Evolutionary conservation across 2,888 invertebrate genomes (phyloP).

Genomic region (Tetheella fluctuosa): DNA sequence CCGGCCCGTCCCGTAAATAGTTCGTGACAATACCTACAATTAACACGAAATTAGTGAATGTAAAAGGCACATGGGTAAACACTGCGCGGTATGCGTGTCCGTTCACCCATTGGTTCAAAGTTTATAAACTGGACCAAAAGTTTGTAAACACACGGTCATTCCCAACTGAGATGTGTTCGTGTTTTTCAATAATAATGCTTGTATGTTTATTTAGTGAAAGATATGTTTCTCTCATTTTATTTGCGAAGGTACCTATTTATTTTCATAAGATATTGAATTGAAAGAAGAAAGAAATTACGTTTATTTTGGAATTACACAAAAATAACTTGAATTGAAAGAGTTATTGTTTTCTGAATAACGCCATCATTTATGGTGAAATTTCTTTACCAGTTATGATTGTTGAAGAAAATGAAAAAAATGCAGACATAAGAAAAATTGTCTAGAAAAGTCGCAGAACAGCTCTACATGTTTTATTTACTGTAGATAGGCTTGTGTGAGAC

Average conservation of each 20-base stretch:
- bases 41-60: neutral
- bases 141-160: conserved; percentile 62
- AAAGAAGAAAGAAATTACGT: too few relatives aligned
- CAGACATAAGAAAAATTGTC: too few relatives aligned
- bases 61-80: conserved; percentile 34
- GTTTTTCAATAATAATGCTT: conserved; percentile 52
- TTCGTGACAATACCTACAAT: neutral
- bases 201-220: conserved; percentile 13
- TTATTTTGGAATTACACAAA: too few relatives aligned
- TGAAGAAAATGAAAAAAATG: too few relatives aligned
- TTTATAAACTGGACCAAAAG: conserved; percentile 58
- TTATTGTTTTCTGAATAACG: too few relatives aligned
- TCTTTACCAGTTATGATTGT: too few relatives aligned
- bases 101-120: conserved; percentile 31
- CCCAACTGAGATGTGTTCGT: conserved; percentile 57
- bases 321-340: too few relatives aligned
- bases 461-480: too few relatives aligned
- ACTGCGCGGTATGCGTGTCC: conserved; percentile 34
- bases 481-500: too few relatives aligned
- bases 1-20: too few relatives aligned
- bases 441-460: too few relatives aligned
- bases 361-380: too few relatives aligned
- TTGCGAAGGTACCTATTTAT: neutral
- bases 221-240: neutral
- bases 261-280: neutral